Percentiles rank a stretch among this genome's conserved stretches.
Conservation (phyloP, 37 sponge, comb jelly and placozoan species). For the Beroe forskalii region DNA sequence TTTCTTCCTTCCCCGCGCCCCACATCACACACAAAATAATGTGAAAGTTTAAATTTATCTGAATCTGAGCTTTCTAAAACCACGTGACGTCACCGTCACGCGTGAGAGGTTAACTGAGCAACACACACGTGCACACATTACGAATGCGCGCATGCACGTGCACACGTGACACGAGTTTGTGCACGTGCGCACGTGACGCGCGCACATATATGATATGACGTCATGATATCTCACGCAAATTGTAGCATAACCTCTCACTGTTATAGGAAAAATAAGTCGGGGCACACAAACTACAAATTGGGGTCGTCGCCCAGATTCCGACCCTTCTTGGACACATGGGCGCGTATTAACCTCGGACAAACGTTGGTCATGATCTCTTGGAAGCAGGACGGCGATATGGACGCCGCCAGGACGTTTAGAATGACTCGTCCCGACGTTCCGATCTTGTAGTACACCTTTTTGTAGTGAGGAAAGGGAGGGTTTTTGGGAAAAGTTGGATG, state of each 20-base stretch:
- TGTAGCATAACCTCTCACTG: neutral
- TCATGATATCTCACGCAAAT: neutral
- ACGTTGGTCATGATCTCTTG: slow-evolving; percentile 65
- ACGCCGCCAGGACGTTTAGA: slow-evolving; percentile 51
- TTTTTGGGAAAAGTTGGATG: neutral
- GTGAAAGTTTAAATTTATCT: neutral
- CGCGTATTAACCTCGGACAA: slow-evolving; percentile 44
- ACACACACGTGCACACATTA: no score
- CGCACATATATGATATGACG: neutral
- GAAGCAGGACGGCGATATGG: slow-evolving; percentile 38
- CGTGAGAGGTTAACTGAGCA: no score
- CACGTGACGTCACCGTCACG: neutral
- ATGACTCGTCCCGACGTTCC: slow-evolving; percentile 36
- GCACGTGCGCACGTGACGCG: no score
- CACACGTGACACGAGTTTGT: neutral
- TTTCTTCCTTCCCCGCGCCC: no score
- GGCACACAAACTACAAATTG: neutral
- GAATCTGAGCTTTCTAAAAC: slow-evolving; percentile 51
- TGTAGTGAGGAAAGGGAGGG: slow-evolving; percentile 34
- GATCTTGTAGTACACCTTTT: slow-evolving; percentile 62
- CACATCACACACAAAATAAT: neutral
- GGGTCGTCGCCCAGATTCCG: slow-evolving; percentile 58
- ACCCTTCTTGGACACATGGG: slow-evolving; percentile 61
- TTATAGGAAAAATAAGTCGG: no score
- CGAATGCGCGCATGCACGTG: neutral